phyloP scores from a whole-genome alignment of 1,140 invertebrate species.

The Tyrophagus putrescentiae region DNA sequence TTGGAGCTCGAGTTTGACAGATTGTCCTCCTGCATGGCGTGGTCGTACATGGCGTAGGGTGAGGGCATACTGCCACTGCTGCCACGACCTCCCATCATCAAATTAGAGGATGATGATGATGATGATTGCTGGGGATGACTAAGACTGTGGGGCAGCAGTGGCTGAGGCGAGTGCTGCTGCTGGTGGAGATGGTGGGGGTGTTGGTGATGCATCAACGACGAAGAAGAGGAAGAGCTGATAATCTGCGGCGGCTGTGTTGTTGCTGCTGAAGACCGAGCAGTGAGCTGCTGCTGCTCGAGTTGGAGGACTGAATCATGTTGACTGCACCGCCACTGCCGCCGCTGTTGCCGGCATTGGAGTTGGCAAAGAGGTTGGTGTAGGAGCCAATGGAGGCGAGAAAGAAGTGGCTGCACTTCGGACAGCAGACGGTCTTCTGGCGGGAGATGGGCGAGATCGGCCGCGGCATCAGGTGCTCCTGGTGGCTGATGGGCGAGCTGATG shows the following conservation, averaged over 20 bases:
- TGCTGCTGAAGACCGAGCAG: neutral
- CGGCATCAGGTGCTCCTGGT: constrained; percentile 13
- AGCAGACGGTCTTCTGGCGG: constrained; percentile 2
- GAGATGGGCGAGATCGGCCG: neutral
- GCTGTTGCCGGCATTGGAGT: neutral
- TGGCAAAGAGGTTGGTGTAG: constrained; percentile 15
- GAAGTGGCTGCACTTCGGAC: constrained; percentile 17
- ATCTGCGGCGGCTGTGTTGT: neutral
- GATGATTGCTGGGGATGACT: too few relatives aligned
- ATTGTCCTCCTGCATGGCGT: neutral
- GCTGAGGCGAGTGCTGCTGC: too few relatives aligned
- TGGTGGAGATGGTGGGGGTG: too few relatives aligned
- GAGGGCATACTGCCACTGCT: too few relatives aligned
- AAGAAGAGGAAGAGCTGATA: too few relatives aligned
- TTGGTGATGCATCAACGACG: too few relatives aligned
- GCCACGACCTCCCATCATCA: too few relatives aligned
- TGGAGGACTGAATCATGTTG: neutral
- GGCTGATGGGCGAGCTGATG: constrained; percentile 9
- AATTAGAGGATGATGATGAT: too few relatives aligned
- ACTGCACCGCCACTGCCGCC: neutral
- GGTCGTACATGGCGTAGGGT: neutral
- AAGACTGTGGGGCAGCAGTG: too few relatives aligned
- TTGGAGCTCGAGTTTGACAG: constrained; percentile 6
- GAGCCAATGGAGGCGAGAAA: constrained; percentile 13
- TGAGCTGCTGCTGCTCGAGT: neutral